Evolutionary conservation across 2,113 vertebrate species (phyloP).

Genomic region (Phylloscopus trochiloides): DNA sequence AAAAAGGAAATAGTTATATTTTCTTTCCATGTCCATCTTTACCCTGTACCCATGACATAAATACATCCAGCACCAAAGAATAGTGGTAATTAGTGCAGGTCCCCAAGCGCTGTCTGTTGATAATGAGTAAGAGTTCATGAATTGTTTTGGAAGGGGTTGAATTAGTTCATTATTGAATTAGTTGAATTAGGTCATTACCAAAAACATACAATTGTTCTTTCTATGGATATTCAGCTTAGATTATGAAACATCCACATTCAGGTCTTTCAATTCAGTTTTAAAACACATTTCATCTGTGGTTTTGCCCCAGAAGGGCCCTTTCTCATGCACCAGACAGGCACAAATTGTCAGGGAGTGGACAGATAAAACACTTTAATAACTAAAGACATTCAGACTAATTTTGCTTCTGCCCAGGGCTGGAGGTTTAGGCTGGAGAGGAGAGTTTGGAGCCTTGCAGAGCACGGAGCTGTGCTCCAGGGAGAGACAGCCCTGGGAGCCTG

Average conservation of each 20-base stretch:
- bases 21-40: neutral
- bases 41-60: neutral
- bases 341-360: neutral
- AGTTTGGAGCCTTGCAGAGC: neutral
- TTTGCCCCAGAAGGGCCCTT: neutral
- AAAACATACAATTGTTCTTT: neutral
- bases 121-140: neutral
- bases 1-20: neutral
- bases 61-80: neutral
- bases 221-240: neutral
- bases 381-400: neutral
- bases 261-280: neutral
- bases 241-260: neutral
- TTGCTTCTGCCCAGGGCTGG: neutral
- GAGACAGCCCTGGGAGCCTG: neutral
- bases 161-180: constrained; percentile 11
- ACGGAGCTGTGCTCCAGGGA: neutral
- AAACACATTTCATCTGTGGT: neutral
- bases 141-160: neutral
- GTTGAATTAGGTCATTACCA: neutral
- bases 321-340: neutral
- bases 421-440: neutral
- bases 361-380: neutral
- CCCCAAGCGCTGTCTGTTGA: neutral
- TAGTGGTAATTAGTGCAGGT: neutral